Percentiles rank a stretch among this genome's conserved stretches.
Conservation (phyloP, 2,797 vertebrate species). For the Karalla daura region DNA sequence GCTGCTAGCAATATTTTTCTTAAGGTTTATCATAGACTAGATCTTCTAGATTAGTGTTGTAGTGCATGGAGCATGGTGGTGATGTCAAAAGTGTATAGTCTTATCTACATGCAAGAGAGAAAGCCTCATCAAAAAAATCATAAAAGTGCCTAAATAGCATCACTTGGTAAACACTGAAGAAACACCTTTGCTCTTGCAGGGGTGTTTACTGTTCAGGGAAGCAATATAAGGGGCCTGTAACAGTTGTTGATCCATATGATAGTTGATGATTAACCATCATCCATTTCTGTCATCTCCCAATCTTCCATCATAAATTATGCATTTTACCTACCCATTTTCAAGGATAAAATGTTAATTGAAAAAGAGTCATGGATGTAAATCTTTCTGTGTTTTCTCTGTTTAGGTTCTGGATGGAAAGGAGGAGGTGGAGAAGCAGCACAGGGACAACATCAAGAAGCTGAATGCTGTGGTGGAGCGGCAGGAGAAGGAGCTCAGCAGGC, state of each 20-base stretch:
- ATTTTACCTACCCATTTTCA: too few species aligned
- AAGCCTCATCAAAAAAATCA: not conserved
- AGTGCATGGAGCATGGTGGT: not conserved
- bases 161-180: not conserved
- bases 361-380: too few species aligned
- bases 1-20: not conserved
- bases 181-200: not conserved
- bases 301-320: not conserved
- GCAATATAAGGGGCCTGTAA: not conserved
- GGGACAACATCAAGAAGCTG: conserved; percentile 96
- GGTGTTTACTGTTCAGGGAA: not conserved
- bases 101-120: too few species aligned
- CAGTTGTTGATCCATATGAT: not conserved
- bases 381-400: conserved; percentile 14
- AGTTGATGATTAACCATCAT: not conserved
- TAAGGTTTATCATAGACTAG: not conserved
- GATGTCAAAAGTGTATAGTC: not conserved
- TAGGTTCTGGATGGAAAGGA: conserved; percentile 97
- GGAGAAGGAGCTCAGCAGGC: conserved; percentile 88
- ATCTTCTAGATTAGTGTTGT: not conserved
- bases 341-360: not conserved
- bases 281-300: not conserved
- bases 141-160: not conserved
- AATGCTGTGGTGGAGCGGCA: conserved; percentile 91
- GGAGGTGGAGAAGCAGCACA: conserved; percentile 95